Evolutionary conservation across 2,888 invertebrate genomes (phyloP).

Genomic region (Dasypogon diadema): DNA sequence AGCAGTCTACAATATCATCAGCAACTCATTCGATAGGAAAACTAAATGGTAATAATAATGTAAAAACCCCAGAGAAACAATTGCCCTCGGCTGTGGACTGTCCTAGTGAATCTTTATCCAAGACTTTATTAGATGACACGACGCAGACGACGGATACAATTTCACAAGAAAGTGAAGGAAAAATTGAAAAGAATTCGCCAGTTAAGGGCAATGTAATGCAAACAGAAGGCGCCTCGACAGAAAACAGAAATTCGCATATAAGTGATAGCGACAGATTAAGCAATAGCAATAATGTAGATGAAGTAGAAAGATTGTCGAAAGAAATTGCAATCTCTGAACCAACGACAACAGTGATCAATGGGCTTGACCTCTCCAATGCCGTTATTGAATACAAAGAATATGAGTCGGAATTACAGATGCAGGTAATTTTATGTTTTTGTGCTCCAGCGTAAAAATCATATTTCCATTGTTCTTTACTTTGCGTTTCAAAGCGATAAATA

Average conservation of each 20-base stretch:
- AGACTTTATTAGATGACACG: not conserved
- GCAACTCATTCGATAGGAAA: not conserved
- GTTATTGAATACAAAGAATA: slow-evolving; percentile 78
- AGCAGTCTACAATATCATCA: not conserved
- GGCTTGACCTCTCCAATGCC: slow-evolving; percentile 60
- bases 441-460: too few species aligned
- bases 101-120: not conserved
- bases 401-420: slow-evolving; percentile 97
- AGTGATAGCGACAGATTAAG: slow-evolving; percentile 33
- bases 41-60: slow-evolving; percentile 17
- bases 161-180: too few species aligned
- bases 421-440: too few species aligned
- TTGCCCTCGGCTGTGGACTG: not conserved
- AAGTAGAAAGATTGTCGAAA: slow-evolving; percentile 30
- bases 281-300: slow-evolving; percentile 32
- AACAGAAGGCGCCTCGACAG: not conserved
- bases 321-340: slow-evolving; percentile 6
- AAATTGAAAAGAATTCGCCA: too few species aligned
- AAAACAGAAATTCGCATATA: slow-evolving; percentile 13
- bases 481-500: too few species aligned
- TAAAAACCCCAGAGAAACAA: not conserved
- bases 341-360: slow-evolving; percentile 2
- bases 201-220: too few species aligned
- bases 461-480: too few species aligned
- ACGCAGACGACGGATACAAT: not conserved